A percentile compares a stretch with the other conserved stretches of the same genome.
These are phyloP conservation scores for Spicauda simplicius DNA, from an alignment of 2,888 invertebrate species.

Conservation along the genomic window DNA sequence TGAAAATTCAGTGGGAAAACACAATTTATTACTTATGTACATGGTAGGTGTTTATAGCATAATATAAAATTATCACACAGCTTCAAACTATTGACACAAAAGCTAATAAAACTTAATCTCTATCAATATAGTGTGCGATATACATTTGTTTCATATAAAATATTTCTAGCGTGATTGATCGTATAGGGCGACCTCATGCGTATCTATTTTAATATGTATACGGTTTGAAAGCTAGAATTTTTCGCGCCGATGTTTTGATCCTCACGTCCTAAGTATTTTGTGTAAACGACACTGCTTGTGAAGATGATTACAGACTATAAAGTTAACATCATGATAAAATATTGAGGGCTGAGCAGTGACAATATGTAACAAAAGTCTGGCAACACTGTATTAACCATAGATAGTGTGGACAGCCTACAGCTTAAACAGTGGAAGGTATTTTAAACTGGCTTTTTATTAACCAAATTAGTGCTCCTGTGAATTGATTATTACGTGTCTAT, in stretches of 20 bases:
- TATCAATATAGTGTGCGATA: slow-evolving; percentile 65
- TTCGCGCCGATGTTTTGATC: too few species aligned
- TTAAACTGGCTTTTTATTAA: too few species aligned
- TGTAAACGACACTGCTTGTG: too few species aligned
- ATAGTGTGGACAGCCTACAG: not conserved
- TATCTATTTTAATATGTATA: not conserved
- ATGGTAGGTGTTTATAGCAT: slow-evolving; percentile 65
- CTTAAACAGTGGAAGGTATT: not conserved
- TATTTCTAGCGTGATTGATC: slow-evolving; percentile 57
- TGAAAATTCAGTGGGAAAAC: slow-evolving; percentile 69
- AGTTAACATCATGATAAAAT: too few species aligned
- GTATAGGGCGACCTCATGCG: slow-evolving; percentile 39
- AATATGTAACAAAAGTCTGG: not conserved
- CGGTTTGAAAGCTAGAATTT: too few species aligned
- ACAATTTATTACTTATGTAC: slow-evolving; percentile 79
- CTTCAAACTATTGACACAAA: slow-evolving; percentile 61
- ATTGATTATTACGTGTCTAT: too few species aligned
- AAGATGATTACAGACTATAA: too few species aligned
- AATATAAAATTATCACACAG: slow-evolving; percentile 64
- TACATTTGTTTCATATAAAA: slow-evolving; percentile 63
- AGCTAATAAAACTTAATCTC: slow-evolving; percentile 60
- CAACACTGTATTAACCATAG: not conserved
- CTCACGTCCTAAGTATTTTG: too few species aligned
- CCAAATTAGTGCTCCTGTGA: too few species aligned
- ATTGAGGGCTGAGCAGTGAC: not conserved